Evolutionary conservation across 2,113 vertebrate species (phyloP).

Genomic region (Zapornia atra): DNA sequence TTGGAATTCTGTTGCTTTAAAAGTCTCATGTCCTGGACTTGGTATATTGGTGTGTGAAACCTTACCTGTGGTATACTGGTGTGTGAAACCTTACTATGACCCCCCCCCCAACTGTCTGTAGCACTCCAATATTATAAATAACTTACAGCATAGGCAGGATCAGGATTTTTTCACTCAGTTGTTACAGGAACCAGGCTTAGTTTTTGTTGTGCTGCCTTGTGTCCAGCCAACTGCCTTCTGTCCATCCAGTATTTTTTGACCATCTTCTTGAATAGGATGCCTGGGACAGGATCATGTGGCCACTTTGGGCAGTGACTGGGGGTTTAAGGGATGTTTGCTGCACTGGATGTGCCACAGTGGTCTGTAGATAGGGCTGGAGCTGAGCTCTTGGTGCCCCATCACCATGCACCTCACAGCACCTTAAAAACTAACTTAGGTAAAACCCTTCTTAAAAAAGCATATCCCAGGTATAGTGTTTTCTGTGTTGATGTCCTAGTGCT

Average conservation of each 20-base stretch:
- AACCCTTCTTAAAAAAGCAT: rapidly evolving
- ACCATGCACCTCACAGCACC: neutral
- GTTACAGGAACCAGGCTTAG: neutral
- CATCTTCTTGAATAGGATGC: neutral
- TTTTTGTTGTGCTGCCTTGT: neutral
- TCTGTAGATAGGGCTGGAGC: neutral
- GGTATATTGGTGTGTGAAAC: neutral
- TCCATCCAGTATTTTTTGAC: neutral
- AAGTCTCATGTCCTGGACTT: neutral
- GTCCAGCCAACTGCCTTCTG: neutral
- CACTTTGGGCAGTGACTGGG: neutral
- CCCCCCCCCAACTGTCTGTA: neutral
- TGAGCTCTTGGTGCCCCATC: neutral
- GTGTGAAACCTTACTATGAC: neutral
- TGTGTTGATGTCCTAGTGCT: neutral
- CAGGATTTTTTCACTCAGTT: neutral
- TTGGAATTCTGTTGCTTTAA: neutral
- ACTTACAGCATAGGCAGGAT: neutral
- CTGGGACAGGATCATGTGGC: neutral
- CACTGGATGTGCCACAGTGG: neutral
- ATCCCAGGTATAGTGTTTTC: neutral
- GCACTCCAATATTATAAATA: neutral
- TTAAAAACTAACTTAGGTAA: neutral
- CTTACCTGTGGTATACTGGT: neutral
- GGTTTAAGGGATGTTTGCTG: neutral